These are phyloP conservation scores for Pollenia griseotomentosa DNA, from an alignment of 2,888 invertebrate genomes.

Conservation along the genomic window DNA sequence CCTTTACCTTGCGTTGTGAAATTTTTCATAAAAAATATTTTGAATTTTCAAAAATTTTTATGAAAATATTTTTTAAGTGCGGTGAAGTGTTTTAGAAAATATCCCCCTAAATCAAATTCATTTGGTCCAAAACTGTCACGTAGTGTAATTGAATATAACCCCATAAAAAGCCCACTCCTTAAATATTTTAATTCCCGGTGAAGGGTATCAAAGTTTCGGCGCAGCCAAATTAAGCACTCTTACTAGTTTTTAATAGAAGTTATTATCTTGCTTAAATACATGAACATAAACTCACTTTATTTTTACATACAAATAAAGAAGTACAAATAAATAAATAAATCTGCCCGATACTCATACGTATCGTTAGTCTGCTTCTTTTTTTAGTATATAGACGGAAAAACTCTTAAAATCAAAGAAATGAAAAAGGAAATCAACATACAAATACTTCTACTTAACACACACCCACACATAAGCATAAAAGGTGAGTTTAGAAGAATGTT, in stretches of 20 bases:
- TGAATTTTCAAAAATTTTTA: no score
- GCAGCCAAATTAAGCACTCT: neutral
- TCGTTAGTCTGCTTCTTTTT: neutral
- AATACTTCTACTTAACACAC: neutral
- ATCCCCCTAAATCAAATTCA: no score
- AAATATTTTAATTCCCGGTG: no score
- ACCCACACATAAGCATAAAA: neutral
- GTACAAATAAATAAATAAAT: constrained; percentile 2
- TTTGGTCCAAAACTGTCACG: no score
- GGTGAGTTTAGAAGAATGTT: neutral
- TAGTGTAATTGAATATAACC: no score
- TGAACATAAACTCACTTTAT: neutral
- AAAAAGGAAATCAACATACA: neutral
- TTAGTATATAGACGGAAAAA: neutral
- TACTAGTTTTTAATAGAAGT: constrained; percentile 51
- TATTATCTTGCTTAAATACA: constrained; percentile 52
- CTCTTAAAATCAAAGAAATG: neutral
- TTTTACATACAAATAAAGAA: neutral
- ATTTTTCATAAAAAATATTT: no score
- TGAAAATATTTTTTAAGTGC: no score
- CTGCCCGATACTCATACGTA: neutral
- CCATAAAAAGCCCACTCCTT: no score
- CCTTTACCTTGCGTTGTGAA: no score
- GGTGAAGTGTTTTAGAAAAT: no score
- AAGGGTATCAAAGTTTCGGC: no score